Conservation (phyloP, 2,888 invertebrate genomes). For the Agriotes lineatus region DNA sequence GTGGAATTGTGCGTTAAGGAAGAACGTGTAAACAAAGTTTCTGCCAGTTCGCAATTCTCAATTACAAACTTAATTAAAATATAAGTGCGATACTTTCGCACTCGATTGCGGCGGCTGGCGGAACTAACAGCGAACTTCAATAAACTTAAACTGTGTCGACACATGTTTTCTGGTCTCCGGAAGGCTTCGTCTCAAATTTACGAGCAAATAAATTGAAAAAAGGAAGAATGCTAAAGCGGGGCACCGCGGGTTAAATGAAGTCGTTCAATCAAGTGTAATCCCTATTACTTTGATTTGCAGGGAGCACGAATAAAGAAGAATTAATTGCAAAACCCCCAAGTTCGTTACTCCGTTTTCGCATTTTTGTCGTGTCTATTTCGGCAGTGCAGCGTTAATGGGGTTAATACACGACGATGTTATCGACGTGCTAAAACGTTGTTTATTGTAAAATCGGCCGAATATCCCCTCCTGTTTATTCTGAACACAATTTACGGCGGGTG, state of each 20-base stretch:
- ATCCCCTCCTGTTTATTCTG: slow-evolving; percentile 9
- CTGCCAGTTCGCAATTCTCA: not conserved
- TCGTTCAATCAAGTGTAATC: not conserved
- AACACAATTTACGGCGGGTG: slow-evolving; percentile 2
- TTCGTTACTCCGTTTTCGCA: not conserved
- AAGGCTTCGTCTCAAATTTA: not conserved
- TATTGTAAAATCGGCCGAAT: slow-evolving; percentile 5
- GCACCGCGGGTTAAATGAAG: not conserved
- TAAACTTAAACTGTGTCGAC: too few species aligned
- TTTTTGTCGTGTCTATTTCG: not conserved
- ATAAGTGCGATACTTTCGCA: not conserved
- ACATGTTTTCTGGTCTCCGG: too few species aligned
- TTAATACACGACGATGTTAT: slow-evolving; percentile 1
- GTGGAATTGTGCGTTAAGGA: not conserved
- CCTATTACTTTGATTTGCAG: not conserved
- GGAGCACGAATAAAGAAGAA: not conserved
- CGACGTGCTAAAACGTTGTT: slow-evolving; percentile 7
- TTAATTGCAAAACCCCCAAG: not conserved
- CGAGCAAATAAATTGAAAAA: not conserved
- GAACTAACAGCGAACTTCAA: not conserved
- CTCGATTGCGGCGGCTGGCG: not conserved
- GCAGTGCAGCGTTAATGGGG: not conserved
- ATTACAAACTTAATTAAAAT: not conserved
- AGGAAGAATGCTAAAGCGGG: not conserved
- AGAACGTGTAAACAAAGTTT: slow-evolving; percentile 1